Evolutionary conservation across 35 echinoderm and acorn worm genomes (phyloP).

Genomic region (Ophiothrix spiculata): DNA sequence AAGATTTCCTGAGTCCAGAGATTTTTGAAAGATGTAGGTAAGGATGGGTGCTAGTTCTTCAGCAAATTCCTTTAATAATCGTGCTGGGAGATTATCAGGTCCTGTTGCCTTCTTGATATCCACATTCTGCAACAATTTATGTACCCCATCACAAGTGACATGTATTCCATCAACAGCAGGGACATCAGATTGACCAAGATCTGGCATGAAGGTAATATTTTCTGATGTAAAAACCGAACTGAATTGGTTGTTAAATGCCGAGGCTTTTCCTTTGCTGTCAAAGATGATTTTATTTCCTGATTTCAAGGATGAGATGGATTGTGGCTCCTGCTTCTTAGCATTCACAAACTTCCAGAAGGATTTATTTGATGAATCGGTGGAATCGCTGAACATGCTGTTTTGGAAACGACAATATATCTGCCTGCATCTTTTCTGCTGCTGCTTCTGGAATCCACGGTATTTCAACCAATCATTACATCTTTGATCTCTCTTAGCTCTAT

Average conservation of each 20-base stretch:
- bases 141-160: constrained; percentile 14
- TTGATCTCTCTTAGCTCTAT: background rate
- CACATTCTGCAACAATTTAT: constrained; percentile 26
- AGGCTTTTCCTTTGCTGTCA: constrained; percentile 35
- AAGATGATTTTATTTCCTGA: background rate
- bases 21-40: constrained; percentile 36
- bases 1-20: constrained; percentile 14
- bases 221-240: constrained; percentile 44
- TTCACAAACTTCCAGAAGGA: constrained; percentile 50
- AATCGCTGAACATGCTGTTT: constrained; percentile 30
- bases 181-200: constrained; percentile 21
- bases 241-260: constrained; percentile 33
- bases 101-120: constrained; percentile 55
- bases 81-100: constrained; percentile 46
- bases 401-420: constrained; percentile 32
- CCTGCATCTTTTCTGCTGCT: background rate
- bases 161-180: background rate
- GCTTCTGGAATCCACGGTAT: constrained; percentile 13
- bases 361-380: background rate
- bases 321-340: constrained; percentile 35
- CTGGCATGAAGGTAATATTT: constrained; percentile 19
- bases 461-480: constrained; percentile 11
- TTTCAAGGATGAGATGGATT: constrained; percentile 13
- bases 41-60: constrained; percentile 26
- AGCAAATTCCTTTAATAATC: constrained; percentile 49